These are phyloP conservation scores for Dendrolimus houi DNA, from an alignment of 2,888 invertebrate genomes.

Conservation along the genomic window DNA sequence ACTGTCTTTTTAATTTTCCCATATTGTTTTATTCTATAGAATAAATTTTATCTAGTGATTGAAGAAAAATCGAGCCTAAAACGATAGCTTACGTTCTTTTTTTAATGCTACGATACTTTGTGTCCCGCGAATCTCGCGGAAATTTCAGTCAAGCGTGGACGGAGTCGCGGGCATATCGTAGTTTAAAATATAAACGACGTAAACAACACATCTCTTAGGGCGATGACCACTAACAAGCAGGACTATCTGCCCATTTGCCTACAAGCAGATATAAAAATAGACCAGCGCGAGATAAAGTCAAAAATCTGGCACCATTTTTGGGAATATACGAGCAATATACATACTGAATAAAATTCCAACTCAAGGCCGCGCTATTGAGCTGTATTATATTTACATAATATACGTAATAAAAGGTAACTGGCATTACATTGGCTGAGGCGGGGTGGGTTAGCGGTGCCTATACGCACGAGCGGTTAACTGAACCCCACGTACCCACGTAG, in stretches of 20 bases:
- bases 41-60: too few relatives aligned
- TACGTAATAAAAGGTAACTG: slow-evolving; percentile 32
- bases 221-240: slow-evolving; percentile 11
- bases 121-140: too few relatives aligned
- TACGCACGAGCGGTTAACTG: slow-evolving; percentile 23
- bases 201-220: slow-evolving; percentile 10
- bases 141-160: too few relatives aligned
- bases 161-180: too few relatives aligned
- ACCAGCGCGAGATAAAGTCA: too few relatives aligned
- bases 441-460: slow-evolving; percentile 8
- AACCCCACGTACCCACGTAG: slow-evolving; percentile 4
- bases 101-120: too few relatives aligned
- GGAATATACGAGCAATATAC: slow-evolving; percentile 3
- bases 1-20: too few relatives aligned
- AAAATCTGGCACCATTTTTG: too few relatives aligned
- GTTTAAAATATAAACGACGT: neutral
- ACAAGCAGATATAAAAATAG: too few relatives aligned
- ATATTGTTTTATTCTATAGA: too few relatives aligned
- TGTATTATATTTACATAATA: slow-evolving; percentile 35
- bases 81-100: too few relatives aligned
- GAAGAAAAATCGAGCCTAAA: too few relatives aligned
- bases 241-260: slow-evolving; percentile 3
- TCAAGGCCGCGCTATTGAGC: slow-evolving; percentile 21
- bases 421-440: slow-evolving; percentile 20
- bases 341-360: slow-evolving; percentile 27